phyloP scores from a whole-genome alignment of 2,113 vertebrate genomes.

The Calypte anna region DNA sequence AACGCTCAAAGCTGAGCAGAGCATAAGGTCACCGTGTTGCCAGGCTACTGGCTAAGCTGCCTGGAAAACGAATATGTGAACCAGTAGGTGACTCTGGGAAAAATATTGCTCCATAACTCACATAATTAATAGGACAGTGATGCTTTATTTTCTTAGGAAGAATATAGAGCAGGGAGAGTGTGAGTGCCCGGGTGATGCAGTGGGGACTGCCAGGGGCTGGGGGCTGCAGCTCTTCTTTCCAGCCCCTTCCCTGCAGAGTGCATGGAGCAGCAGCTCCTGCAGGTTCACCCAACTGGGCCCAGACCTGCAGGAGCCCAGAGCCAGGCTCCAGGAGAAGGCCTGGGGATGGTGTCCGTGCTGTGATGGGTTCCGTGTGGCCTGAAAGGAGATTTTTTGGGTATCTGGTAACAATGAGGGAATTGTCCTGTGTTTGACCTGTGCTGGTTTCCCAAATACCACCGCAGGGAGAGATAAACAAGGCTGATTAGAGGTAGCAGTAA shows the following conservation, averaged over 20 bases:
- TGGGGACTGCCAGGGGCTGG: accelerated
- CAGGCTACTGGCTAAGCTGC: slow-evolving; percentile 61
- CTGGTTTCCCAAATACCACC: slow-evolving; percentile 8
- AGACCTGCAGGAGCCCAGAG: neutral
- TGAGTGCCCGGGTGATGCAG: accelerated
- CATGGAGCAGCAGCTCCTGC: neutral
- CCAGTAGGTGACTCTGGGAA: slow-evolving; percentile 68
- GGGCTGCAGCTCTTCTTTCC: neutral
- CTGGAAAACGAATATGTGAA: slow-evolving; percentile 39
- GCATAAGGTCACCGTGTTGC: slow-evolving; percentile 64
- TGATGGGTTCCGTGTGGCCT: neutral
- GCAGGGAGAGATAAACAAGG: slow-evolving; percentile 28
- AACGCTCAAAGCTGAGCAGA: slow-evolving; percentile 23
- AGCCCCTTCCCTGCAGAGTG: neutral
- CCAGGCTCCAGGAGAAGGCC: neutral
- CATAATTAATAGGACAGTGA: slow-evolving; percentile 56
- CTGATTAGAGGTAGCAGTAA: slow-evolving; percentile 10
- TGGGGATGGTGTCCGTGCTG: neutral
- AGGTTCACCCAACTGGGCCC: accelerated
- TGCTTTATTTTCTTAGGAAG: slow-evolving; percentile 45
- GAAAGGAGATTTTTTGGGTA: neutral
- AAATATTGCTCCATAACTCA: slow-evolving; percentile 46
- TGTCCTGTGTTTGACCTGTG: slow-evolving; percentile 23
- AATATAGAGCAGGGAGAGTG: neutral
- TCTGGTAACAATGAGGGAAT: neutral